Evolutionary conservation across 30 jellyfish, hydroid and myxozoan genomes (phyloP).

Genomic region (Aurelia sp.): DNA sequence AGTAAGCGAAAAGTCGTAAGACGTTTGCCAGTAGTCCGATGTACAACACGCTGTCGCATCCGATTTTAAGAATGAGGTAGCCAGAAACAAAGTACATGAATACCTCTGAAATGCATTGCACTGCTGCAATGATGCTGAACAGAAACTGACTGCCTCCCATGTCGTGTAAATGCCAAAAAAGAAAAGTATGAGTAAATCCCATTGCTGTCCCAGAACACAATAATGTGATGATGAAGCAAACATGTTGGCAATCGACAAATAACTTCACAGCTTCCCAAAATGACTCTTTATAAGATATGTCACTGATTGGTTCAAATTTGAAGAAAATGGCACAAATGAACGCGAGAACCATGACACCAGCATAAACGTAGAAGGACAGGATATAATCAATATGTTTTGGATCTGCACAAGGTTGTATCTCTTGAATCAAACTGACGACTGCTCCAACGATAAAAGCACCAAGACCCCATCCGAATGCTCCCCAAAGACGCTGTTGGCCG

Average conservation of each 20-base stretch:
- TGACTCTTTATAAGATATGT: constrained; percentile 75
- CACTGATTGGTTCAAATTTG: constrained; percentile 75
- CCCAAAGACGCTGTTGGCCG: constrained; percentile 99
- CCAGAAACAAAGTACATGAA: constrained; percentile 94
- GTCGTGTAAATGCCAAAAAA: constrained; percentile 98
- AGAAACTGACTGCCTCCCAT: constrained; percentile 96
- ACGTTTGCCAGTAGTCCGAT: constrained; percentile 90
- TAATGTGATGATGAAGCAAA: constrained; percentile 84
- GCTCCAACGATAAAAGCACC: constrained; percentile 98
- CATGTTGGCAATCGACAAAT: constrained; percentile 87
- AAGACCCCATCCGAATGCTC: constrained; percentile 99
- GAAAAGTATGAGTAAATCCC: constrained; percentile 97
- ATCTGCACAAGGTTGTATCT: constrained; percentile 72
- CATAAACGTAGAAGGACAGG: constrained; percentile 92
- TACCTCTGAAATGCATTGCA: constrained; percentile 96
- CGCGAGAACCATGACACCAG: constrained; percentile 92
- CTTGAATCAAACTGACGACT: constrained; percentile 87
- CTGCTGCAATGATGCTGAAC: constrained; percentile 95
- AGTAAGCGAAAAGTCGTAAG: constrained; percentile 90
- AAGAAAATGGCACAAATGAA: constrained; percentile 84
- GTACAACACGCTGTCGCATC: constrained; percentile 94
- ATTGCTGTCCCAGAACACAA: constrained; percentile 93
- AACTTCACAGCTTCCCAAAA: constrained; percentile 91
- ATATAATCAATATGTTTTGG: constrained; percentile 95
- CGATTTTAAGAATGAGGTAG: constrained; percentile 82